phyloP scores from a whole-genome alignment of 2,797 vertebrate genomes.

The Microctenopoma steveboyesi region DNA sequence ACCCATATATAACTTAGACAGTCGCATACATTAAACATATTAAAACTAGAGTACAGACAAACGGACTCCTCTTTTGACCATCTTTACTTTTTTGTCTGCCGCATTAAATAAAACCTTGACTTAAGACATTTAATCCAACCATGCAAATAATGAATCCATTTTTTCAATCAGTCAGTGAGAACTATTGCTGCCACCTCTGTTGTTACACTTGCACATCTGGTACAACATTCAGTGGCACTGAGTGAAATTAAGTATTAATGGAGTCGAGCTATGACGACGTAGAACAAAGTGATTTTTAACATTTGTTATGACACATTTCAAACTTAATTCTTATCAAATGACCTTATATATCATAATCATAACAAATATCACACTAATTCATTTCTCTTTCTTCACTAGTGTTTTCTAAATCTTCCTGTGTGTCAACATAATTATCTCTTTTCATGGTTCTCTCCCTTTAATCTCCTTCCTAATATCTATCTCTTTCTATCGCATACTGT shows the following conservation, averaged over 20 bases:
- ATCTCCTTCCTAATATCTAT: background rate
- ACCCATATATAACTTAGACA: conserved; percentile 21
- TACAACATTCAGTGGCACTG: conserved; percentile 15
- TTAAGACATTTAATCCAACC: conserved; percentile 32
- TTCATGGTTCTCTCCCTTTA: background rate
- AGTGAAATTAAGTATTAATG: conserved; percentile 4
- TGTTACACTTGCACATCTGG: conserved; percentile 15
- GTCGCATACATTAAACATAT: conserved; percentile 11
- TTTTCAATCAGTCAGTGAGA: conserved; percentile 29
- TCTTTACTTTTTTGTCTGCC: conserved; percentile 19
- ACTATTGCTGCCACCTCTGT: conserved; percentile 24
- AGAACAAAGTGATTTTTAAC: conserved; percentile 10
- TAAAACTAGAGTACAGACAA: conserved; percentile 14
- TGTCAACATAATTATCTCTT: conserved; percentile 23
- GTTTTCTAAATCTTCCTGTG: conserved; percentile 49
- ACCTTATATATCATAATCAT: conserved; percentile 67
- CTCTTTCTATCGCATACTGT: background rate
- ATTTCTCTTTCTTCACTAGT: conserved; percentile 21
- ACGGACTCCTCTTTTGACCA: conserved; percentile 5
- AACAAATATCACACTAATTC: conserved; percentile 64
- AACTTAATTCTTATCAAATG: conserved; percentile 52
- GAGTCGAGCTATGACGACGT: background rate
- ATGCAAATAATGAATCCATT: conserved; percentile 33
- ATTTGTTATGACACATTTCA: conserved; percentile 26
- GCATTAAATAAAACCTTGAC: conserved; percentile 15